Conservation (phyloP, 2,888 invertebrate genomes). For the Brachypterus glaber region DNA sequence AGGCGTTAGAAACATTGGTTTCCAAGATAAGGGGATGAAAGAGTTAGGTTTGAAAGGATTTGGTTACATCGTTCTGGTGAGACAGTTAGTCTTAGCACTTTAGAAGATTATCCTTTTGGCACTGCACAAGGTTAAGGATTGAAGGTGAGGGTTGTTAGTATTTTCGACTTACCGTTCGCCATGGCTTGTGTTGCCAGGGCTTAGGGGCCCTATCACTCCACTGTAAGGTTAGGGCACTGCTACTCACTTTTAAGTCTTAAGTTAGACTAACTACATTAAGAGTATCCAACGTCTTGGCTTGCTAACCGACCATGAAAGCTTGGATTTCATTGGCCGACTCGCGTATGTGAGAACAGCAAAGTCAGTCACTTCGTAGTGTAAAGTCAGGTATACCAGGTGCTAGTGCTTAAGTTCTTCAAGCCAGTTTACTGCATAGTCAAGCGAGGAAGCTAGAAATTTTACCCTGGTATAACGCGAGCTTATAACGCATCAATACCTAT, state of each 20-base stretch:
- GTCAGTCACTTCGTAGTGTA: conserved; percentile 21
- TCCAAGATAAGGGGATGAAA: too few relatives aligned
- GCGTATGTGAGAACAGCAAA: conserved; percentile 25
- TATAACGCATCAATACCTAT: too few relatives aligned
- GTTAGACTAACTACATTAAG: conserved; percentile 30
- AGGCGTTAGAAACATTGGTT: too few relatives aligned
- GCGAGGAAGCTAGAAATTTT: too few relatives aligned
- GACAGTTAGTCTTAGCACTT: conserved; percentile 14
- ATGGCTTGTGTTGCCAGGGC: conserved; percentile 33
- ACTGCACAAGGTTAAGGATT: too few relatives aligned
- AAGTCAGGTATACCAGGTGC: neutral
- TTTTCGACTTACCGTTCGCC: conserved; percentile 31
- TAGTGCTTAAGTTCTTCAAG: too few relatives aligned
- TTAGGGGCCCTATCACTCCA: conserved; percentile 30
- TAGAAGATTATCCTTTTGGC: too few relatives aligned
- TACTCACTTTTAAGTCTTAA: conserved; percentile 33
- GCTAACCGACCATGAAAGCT: conserved; percentile 26
- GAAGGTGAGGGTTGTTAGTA: conserved; percentile 16
- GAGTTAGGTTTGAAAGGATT: too few relatives aligned
- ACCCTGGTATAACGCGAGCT: too few relatives aligned
- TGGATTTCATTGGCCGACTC: conserved; percentile 24
- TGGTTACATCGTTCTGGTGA: too few relatives aligned
- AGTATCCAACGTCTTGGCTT: conserved; percentile 28
- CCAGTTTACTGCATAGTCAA: too few relatives aligned
- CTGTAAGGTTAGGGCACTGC: conserved; percentile 28